Base-by-base conservation (phyloP, 2,797 vertebrate genomes). In the Toxotes lorentzi region DNA sequence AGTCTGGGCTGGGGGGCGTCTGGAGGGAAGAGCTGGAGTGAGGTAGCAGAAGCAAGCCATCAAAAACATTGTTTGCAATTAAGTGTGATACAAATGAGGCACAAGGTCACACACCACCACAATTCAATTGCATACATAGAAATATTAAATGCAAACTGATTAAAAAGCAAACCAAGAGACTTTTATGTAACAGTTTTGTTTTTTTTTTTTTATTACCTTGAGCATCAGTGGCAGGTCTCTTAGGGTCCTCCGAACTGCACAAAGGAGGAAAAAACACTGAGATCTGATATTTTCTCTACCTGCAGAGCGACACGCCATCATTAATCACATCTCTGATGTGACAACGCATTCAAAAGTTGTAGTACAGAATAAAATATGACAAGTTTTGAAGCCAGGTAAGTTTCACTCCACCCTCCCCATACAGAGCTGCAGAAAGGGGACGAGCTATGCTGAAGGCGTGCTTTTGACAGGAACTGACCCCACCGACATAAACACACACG, bases 351-450 rank as follows among this genome's bases (percentile, higher is more conserved):
- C 56, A 2, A 5, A 63, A 53, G 38, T 24, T 30, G 10, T 2
- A 38, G 7, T 10, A 45, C 5, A 63, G 17, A 40, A 4, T 53
- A 51, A 27, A 38, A 61, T 32, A 7, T 53, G 32, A 32, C 14
- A n/a, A 54, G 64, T 30, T 70, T 30, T 11, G 17, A 13, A 74
- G 50, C 23, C 90, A 93, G 91, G 86, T 90, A 57, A 86, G 72
- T 79, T 80, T 83, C 54, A 86, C 92, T 90, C 91, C 89, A 86
- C 89, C 89, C 85, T 88, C 83, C 79, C 83, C 56, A 69, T 73
- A 76, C 63, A 59, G 53, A 67, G 50, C 51, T 83, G 71, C 58
- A 74, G 76, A 76, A 77, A 87, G 83, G 87, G 89, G 90, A 89
- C 66, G 90, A 90, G 79, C 84, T 60, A 48, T 51, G 71, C 66